Percentiles rank a stretch among this genome's conserved stretches.
Evolutionary conservation across 2,888 invertebrate genomes (phyloP).

Genomic region (Drosophila helvetica): DNA sequence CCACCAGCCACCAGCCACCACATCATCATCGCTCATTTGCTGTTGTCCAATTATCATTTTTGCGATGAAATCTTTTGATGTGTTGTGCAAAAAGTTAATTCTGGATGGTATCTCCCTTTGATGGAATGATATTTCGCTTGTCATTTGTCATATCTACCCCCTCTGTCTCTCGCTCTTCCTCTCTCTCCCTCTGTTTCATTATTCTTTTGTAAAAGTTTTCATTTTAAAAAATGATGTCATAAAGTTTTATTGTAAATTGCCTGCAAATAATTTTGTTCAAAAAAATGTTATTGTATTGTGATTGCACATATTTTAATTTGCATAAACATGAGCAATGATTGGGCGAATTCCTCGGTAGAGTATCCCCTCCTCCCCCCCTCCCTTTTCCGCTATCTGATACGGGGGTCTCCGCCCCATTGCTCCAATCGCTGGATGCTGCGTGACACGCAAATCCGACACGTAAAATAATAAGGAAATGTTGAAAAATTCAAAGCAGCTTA

Average conservation of each 20-base stretch:
- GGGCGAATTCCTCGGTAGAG: not conserved
- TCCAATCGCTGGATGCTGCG: constrained; percentile 50
- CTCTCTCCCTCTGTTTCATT: constrained; percentile 11
- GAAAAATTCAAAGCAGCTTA: constrained; percentile 78
- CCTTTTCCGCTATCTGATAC: constrained; percentile 7
- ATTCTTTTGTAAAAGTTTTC: constrained; percentile 3
- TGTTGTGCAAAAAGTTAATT: not conserved
- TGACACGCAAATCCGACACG: constrained; percentile 77
- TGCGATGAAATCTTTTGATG: not conserved
- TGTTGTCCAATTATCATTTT: not conserved
- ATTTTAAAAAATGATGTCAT: constrained; percentile 28
- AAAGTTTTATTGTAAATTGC: constrained; percentile 53
- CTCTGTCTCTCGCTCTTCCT: constrained; percentile 1
- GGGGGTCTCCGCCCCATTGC: constrained; percentile 21
- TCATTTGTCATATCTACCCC: not conserved
- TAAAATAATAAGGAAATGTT: constrained; percentile 80
- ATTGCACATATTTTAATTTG: constrained; percentile 74
- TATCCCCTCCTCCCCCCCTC: not conserved
- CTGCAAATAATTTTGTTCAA: constrained; percentile 62
- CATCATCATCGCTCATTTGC: constrained; percentile 31
- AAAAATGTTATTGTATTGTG: constrained; percentile 59
- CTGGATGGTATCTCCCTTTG: no score
- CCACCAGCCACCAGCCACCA: not conserved
- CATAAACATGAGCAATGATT: constrained; percentile 57
- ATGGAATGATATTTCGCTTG: not conserved